Base-by-base conservation (phyloP, 2,113 vertebrate species). In the Marmota monax region DNA sequence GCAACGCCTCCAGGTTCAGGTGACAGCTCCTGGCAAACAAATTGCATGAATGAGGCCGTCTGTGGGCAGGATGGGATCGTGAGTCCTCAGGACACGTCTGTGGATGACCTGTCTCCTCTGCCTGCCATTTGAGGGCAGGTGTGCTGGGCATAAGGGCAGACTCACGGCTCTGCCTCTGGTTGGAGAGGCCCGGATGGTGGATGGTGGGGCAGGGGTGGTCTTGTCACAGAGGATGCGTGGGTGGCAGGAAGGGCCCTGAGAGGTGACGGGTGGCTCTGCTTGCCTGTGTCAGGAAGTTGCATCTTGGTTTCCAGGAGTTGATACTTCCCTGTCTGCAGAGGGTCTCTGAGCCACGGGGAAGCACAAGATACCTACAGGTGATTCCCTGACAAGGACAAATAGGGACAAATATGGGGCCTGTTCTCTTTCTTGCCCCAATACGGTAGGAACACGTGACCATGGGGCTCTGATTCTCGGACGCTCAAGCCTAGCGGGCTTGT, bases 41-140 rank as follows among this genome's bases (percentile, higher is more conserved):
- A 23, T 22, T 10, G 22, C 58, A 2, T 3, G 32, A 76, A 23
- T 14, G 23, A 14, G 32, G 17, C 67, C 11, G 11, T 51, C 48
- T 7, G 16, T 39, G 45, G 48, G 11, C 18, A 3, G n/a, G 20
- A 20, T 1, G 1, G 17, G 63, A 10, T 13, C 5, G 14, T 6
- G 4, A 7, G 48, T 29, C 65, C 76, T 4, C 12, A 42, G 12
- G 10, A 67, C 2, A 5, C 9, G 6, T 25, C 17, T 65, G 39
- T 1, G 2, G 56, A 20, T 16, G 42, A 14, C 29, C 29, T 7
- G 23, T 87, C 84, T n/a, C 22, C n/a, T 58, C 0, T 13, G n/a
- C 20, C 12, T 14, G 37, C 13, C 11, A 14, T 51, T 8, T 37
- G 8, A 39, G 42, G 34, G 70, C 25, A 4, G 18, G 56, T 1